A percentile compares a stretch with the other conserved stretches of the same genome.
These are phyloP conservation scores for Watsonalla binaria DNA, from an alignment of 2,888 invertebrate genomes.

Conservation along the genomic window DNA sequence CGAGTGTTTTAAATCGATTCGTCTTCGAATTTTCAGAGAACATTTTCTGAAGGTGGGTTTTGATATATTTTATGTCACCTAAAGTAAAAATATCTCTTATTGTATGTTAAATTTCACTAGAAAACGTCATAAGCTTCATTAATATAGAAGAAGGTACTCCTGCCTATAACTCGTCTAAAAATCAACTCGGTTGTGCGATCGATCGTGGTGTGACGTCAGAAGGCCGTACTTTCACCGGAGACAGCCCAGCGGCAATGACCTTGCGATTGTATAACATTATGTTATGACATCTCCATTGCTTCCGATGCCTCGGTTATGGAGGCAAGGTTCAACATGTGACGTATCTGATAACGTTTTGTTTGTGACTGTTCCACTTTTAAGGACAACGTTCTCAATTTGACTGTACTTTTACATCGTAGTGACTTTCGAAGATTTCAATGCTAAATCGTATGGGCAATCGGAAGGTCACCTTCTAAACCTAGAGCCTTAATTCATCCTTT, in stretches of 20 bases:
- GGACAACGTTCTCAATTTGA: too few relatives aligned
- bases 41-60: too few relatives aligned
- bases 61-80: background rate
- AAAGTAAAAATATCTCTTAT: background rate
- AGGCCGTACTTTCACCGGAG: slow-evolving; percentile 57
- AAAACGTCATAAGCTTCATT: background rate
- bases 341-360: background rate
- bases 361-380: too few relatives aligned
- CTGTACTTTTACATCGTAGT: too few relatives aligned
- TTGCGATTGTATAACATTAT: slow-evolving; percentile 37
- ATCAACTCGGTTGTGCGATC: slow-evolving; percentile 3
- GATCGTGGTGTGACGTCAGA: slow-evolving; percentile 29
- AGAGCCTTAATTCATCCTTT: too few relatives aligned
- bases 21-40: too few relatives aligned
- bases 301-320: slow-evolving; percentile 1
- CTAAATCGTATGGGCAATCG: too few relatives aligned
- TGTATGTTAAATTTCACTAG: background rate
- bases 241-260: slow-evolving; percentile 62
- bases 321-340: slow-evolving; percentile 1
- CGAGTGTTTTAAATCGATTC: too few relatives aligned
- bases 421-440: too few relatives aligned
- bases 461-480: too few relatives aligned
- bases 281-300: slow-evolving; percentile 23
- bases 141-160: background rate
- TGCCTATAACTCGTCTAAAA: background rate